Conservation (phyloP, 2,797 vertebrate species). For the Gadopsis marmoratus region DNA sequence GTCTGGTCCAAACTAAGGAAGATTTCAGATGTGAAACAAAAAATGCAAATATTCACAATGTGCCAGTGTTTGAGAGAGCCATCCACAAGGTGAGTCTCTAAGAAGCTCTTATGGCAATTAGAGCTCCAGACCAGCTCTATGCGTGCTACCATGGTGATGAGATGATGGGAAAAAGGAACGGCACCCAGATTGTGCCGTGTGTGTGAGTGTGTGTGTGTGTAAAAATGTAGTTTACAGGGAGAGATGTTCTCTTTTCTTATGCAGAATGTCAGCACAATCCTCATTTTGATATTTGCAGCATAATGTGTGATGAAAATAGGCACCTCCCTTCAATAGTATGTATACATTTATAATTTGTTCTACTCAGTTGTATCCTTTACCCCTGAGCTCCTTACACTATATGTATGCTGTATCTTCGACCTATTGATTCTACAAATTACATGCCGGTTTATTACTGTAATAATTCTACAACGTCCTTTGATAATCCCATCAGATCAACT, state of each 20-base stretch:
- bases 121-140: slow-evolving; percentile 34
- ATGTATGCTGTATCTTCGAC: background rate
- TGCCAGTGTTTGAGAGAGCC: slow-evolving; percentile 1
- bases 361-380: background rate
- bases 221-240: background rate
- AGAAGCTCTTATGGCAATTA: slow-evolving; percentile 37
- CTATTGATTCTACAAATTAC: slow-evolving; percentile 13
- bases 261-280: background rate
- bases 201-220: background rate
- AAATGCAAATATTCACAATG: background rate
- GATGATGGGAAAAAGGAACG: slow-evolving; percentile 30
- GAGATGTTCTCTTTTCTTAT: background rate
- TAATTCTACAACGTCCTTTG: slow-evolving; percentile 5
- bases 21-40: background rate
- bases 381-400: background rate
- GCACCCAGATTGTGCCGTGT: background rate
- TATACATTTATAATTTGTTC: background rate
- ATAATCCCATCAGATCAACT: slow-evolving; percentile 39
- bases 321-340: background rate
- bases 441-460: background rate
- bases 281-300: background rate
- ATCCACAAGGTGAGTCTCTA: slow-evolving; percentile 6
- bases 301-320: background rate
- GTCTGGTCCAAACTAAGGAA: background rate
- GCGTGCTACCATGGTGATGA: slow-evolving; percentile 61